Percentiles rank a stretch among this genome's conserved stretches.
Conservation (phyloP, 2,888 invertebrate genomes). For the Drosophila meridiana region DNA sequence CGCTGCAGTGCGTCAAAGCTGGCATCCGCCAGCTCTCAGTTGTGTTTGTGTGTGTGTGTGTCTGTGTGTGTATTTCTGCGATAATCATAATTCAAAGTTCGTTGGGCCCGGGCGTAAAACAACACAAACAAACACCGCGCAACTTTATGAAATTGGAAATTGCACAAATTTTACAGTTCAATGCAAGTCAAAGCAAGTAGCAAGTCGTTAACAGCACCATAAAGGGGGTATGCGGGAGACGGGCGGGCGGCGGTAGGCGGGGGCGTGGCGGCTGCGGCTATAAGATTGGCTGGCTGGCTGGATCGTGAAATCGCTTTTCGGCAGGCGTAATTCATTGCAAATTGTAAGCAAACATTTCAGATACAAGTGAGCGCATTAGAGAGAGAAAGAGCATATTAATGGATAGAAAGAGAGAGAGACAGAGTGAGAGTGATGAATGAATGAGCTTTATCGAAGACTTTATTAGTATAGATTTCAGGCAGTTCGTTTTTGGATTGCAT, state of each 20-base stretch:
- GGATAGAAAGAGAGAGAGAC: background rate
- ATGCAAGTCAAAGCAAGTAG: constrained; percentile 61
- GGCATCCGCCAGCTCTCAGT: constrained; percentile 17
- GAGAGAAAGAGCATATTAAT: constrained; percentile 5
- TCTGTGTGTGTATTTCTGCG: constrained; percentile 50
- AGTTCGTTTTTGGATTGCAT: background rate
- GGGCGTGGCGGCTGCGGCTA: constrained; percentile 8
- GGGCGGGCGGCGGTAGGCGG: background rate
- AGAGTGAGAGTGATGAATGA: background rate
- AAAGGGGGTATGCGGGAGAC: background rate
- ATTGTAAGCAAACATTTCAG: constrained; percentile 63
- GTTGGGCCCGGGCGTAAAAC: constrained; percentile 55
- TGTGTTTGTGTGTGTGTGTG: constrained; percentile 18
- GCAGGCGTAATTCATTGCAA: constrained; percentile 47
- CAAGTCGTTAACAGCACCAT: constrained; percentile 15
- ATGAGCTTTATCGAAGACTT: constrained; percentile 19
- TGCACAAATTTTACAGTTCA: constrained; percentile 78
- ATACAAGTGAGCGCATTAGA: constrained; percentile 36
- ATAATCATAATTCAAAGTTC: constrained; percentile 77
- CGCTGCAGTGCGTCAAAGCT: constrained; percentile 39
- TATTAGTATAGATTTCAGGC: constrained; percentile 29
- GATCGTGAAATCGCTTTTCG: constrained; percentile 32
- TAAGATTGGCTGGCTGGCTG: constrained; percentile 45
- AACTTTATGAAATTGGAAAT: constrained; percentile 79
- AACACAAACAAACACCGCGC: constrained; percentile 63